Base-by-base conservation (phyloP, 2,888 invertebrate species). In the Allolobophora icterica region DNA sequence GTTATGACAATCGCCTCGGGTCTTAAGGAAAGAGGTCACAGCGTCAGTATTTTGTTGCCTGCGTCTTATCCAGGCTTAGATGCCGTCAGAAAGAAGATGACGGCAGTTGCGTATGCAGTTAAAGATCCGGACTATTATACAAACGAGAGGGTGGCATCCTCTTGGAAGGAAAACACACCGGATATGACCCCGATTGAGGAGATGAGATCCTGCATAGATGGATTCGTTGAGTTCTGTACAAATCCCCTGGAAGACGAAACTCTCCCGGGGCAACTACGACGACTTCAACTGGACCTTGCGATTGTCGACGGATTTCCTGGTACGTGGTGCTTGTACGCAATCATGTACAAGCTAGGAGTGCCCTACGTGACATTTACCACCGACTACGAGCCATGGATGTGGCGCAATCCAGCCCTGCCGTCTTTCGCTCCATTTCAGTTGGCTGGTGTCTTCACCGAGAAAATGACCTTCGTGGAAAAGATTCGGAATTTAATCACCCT, bases 341-440 rank as follows among this genome's bases (percentile, higher is more conserved):
- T 92, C 4, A 4, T 91, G 33, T 89, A 92, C 89, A 52, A 90
- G n/a, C 91, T 92, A 30, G 91, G 84, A 21, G 34, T 92, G 17
- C 92, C 92, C 42, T 92, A 91, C 71, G 90, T 91, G 5, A 42
- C 83, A 30, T 5, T 92, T 19, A 87, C 83, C 5, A 92, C 92
- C 13, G 58, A 89, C 33, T 91, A 91, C n/a, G 92, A 92, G 90
- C 92, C 92, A 5, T 92, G 92, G 92, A 52, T 92, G 42, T 52
- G 71, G 24, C 90, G 92, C 4, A 91, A 90, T 34, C 92, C 91
- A 1, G 91, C 92, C 33, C 87, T 91, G 0, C 92, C 92, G 21
- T 92, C 92, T 38, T 91, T 91, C 40, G 91, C 90, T 24, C 92
- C 92, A 24, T 91, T 91, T 87, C 91, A 40, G 0, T 24, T 91